phyloP scores from a whole-genome alignment of 1,140 invertebrate genomes.

The Bombus sibiricus region DNA sequence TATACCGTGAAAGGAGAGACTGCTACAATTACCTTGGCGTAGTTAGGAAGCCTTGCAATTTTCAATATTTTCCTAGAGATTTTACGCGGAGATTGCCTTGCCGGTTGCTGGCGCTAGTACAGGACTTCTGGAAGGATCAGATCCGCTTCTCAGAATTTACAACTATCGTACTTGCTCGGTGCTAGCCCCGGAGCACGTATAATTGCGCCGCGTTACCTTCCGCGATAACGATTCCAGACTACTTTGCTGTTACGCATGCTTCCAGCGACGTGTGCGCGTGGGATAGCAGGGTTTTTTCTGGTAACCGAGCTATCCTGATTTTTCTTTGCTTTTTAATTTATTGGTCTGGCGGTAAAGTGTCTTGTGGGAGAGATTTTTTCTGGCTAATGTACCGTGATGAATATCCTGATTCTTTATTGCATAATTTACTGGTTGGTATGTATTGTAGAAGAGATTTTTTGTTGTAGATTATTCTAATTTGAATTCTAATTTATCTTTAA shows the following conservation, averaged over 20 bases:
- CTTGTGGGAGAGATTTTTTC: background rate
- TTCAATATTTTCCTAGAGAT: conserved; percentile 34
- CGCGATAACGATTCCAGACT: background rate
- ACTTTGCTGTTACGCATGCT: too few species aligned
- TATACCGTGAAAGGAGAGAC: background rate
- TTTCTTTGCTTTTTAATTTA: background rate
- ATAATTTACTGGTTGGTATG: too few species aligned
- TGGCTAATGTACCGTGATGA: background rate
- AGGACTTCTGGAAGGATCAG: background rate
- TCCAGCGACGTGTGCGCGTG: too few species aligned
- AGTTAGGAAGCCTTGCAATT: background rate
- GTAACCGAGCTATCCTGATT: background rate
- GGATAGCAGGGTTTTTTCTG: too few species aligned
- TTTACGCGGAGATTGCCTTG: conserved; percentile 25
- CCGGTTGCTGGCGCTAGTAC: background rate
- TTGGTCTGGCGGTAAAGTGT: background rate
- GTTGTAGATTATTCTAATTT: too few species aligned
- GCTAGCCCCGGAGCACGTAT: too few species aligned
- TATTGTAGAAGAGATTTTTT: too few species aligned
- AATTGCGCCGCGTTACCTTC: background rate
- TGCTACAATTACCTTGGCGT: background rate
- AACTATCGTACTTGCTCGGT: background rate
- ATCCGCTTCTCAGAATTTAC: background rate
- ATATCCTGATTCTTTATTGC: background rate
- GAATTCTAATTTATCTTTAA: background rate